These are phyloP conservation scores for Coelopa frigida DNA, from an alignment of 1,140 invertebrate genomes.

Conservation along the genomic window DNA sequence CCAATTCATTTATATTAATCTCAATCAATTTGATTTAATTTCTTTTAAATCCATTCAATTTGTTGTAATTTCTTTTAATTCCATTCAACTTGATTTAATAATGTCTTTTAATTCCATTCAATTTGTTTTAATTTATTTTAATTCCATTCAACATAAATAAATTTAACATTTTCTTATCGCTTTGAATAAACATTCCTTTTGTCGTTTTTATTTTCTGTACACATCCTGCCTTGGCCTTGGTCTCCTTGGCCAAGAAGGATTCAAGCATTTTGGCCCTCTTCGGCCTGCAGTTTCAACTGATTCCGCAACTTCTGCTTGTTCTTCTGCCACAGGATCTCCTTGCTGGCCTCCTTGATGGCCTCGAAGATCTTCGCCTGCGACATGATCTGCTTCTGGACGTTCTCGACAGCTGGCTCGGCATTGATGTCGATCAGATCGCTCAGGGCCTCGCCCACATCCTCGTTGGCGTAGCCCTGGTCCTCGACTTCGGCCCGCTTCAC, in stretches of 20 bases:
- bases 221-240: too few relatives aligned
- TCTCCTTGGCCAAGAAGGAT: too few relatives aligned
- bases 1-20: not conserved
- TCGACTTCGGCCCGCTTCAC: constrained; percentile 35
- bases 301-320: constrained; percentile 33
- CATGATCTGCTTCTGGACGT: constrained; percentile 65
- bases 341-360: constrained; percentile 65
- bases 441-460: constrained; percentile 51
- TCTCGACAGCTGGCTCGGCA: constrained; percentile 61
- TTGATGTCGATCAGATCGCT: constrained; percentile 57
- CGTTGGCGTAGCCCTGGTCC: constrained; percentile 25
- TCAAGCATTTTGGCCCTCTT: not conserved
- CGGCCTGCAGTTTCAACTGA: constrained; percentile 17
- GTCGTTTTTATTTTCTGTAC: too few relatives aligned
- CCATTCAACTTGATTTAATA: not conserved
- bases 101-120: not conserved
- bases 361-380: constrained; percentile 70
- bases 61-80: too few relatives aligned
- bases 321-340: constrained; percentile 55
- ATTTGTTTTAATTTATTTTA: not conserved
- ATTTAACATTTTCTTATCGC: not conserved
- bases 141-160: not conserved
- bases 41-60: not conserved
- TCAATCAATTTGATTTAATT: not conserved
- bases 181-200: too few relatives aligned